These are phyloP conservation scores for Fragum fragum DNA, from an alignment of 2,888 invertebrate genomes.

Conservation along the genomic window DNA sequence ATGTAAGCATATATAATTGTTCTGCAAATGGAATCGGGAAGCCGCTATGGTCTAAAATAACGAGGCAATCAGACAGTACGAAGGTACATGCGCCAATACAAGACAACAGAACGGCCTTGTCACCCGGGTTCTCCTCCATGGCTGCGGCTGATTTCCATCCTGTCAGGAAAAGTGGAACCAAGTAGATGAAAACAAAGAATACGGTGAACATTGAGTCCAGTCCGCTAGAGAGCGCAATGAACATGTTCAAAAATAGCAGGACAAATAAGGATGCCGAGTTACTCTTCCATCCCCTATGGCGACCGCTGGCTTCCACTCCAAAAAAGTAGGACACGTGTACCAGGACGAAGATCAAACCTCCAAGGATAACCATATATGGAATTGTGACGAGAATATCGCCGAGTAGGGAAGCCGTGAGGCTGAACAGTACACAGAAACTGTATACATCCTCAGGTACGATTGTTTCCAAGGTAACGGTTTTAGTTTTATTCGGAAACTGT, in stretches of 20 bases:
- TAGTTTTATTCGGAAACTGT: conserved; percentile 55
- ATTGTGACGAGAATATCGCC: conserved; percentile 69
- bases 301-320: conserved; percentile 67
- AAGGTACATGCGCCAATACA: conserved; percentile 74
- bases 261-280: conserved; percentile 60
- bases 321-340: conserved; percentile 69
- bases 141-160: conserved; percentile 74
- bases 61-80: conserved; percentile 75
- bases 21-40: conserved; percentile 68
- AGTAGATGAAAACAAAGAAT: conserved; percentile 68
- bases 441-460: conserved; percentile 66
- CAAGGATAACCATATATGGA: conserved; percentile 70
- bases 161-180: conserved; percentile 69
- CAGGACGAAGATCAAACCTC: conserved; percentile 71
- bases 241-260: conserved; percentile 60
- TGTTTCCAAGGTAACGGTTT: conserved; percentile 45
- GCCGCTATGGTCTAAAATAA: conserved; percentile 73
- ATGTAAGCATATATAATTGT: conserved; percentile 73
- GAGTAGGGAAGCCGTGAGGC: conserved; percentile 71
- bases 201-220: conserved; percentile 65
- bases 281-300: conserved; percentile 53
- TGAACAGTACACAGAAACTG: conserved; percentile 65
- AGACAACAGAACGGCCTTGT: conserved; percentile 62
- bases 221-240: conserved; percentile 55
- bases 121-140: conserved; percentile 65